These are phyloP conservation scores for Himalopsyche japonica DNA, from an alignment of 2,888 invertebrate species.

Conservation along the genomic window DNA sequence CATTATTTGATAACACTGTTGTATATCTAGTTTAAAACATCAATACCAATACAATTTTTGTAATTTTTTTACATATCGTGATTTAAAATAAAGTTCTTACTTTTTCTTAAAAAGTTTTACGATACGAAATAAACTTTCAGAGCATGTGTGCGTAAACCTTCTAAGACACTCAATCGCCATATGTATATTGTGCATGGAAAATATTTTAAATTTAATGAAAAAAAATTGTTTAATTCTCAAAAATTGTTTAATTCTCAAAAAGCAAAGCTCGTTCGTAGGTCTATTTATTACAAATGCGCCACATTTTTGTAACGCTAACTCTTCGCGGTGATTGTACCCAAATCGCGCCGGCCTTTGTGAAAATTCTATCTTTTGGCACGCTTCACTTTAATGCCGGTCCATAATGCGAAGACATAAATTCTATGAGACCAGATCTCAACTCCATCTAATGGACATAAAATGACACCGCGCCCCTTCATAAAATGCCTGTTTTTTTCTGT, in stretches of 20 bases:
- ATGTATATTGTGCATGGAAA: too few relatives aligned
- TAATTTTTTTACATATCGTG: too few relatives aligned
- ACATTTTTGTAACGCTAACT: slow-evolving; percentile 7
- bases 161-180: too few relatives aligned
- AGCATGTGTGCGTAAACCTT: too few relatives aligned
- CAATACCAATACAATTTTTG: too few relatives aligned
- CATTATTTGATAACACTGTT: too few relatives aligned
- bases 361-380: slow-evolving; percentile 27
- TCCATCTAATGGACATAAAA: slow-evolving; percentile 11
- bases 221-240: too few relatives aligned
- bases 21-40: too few relatives aligned
- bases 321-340: slow-evolving; percentile 7
- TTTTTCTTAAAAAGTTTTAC: too few relatives aligned
- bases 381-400: slow-evolving; percentile 15
- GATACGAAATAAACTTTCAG: too few relatives aligned
- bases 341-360: slow-evolving; percentile 16
- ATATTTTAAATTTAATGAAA: too few relatives aligned
- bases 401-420: slow-evolving; percentile 23
- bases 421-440: slow-evolving; percentile 9
- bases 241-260: background rate
- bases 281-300: background rate
- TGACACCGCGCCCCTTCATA: background rate
- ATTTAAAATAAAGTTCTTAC: too few relatives aligned
- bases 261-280: background rate
- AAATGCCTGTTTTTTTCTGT: background rate